Evolutionary conservation across 2,888 invertebrate species (phyloP), one percentile per base, ranked within the genome.

Genomic region (Pterostichus niger): DNA sequence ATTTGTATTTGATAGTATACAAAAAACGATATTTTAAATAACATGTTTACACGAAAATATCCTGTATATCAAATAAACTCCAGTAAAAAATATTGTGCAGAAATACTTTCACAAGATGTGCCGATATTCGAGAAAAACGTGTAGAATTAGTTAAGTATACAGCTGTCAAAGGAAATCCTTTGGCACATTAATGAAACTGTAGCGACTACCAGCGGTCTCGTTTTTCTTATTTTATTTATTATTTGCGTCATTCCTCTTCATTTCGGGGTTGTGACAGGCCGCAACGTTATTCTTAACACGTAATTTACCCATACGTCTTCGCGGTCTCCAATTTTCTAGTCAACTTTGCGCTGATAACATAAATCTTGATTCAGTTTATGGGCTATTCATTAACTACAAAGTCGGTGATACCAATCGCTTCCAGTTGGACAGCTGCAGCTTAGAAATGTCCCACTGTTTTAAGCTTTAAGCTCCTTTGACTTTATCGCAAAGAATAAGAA

Each of bases 271-370:
- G 46, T 49, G 71, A 71, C 71, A 71, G 49, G 11, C 49, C 49
- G 49, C 44, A 73, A 46, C 11, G 68, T 71, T 82, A 82, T 82
- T 82, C 82, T 61, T 61, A 59, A 75, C 82, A 82, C 82, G 82
- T 82, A 82, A 82, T 82, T 82, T 75, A 75, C 82, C 71, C 82
- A 82, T 82, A 75, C 82, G 82, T 82, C 82, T 82, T 82, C 31
- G 11, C 31, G n/a, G 31, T 10, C 52, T 68, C 61, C 75, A 82
- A 82, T 82, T 82, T 82, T 82, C 75, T 75, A 75, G 82, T 82
- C 75, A 82, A 75, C 75, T 82, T 82, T 82, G 49, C 49, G 59
- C 44, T 75, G 46, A 61, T 82, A 59, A 33, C 75, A 75, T 82
- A 82, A 82, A 82, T 82, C 82, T 75, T 73, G 59, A 82, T 75